Base-by-base conservation (phyloP, 2,113 vertebrate genomes). In the Furnarius figulus region DNA sequence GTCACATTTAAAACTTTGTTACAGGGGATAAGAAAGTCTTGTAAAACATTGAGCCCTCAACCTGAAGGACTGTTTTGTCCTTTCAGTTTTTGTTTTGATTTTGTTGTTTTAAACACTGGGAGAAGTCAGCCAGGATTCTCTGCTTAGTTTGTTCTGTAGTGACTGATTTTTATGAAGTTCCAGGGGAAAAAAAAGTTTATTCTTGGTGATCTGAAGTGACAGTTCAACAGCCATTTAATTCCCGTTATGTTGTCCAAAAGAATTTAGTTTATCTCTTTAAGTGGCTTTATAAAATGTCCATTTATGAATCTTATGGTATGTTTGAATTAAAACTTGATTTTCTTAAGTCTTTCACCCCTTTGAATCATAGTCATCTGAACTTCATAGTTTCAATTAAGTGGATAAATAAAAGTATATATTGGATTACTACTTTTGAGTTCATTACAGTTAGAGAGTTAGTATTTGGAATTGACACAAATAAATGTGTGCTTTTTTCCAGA, bases 391-490 rank as follows among this genome's bases (percentile, higher is more conserved):
- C 47, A 90, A 33, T 35, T 35, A 75, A 65, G 28, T 46, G 27
- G 24, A 63, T 53, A 78, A 87, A 87, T 55, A 19, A 66, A 96
- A 42, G 50, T 42, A 6, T 8, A 2, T 31, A n/a, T 62, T 71
- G 30, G 28, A 40, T 84, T 53, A 25, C 33, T 58, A 25, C 11
- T 47, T 87, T 58, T n/a, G 70, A 67, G n/a, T 35, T 89, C 15
- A 53, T 73, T 80, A 14, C 77, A 59, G 24, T 35, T 70, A 28
- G 15, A 71, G 61, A 59, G 23, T 14, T 75, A 8, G 30, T 47
- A 23, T 70, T 79, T 3, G 1, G 35, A 84, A 70, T 22, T 56
- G 27, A 74, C 62, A 73, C 0, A 1, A 35, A 10, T 19, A 1
- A 35, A 10, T 19, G 7, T 68, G 10, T 86, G 35, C 1, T 70